Conservation (phyloP, 2,113 vertebrate genomes). For the Pan troglodytes region NHGRI_mPanTro3-v2.1_pri NC_072401.2:24428001-24428500, state of each 20-base stretch:
- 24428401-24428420: constrained; percentile 33
- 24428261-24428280: constrained; percentile 58
- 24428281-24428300: constrained; percentile 72
- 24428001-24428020: background rate
- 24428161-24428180: constrained; percentile 69
- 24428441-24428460: background rate
- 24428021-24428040: background rate
- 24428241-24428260: constrained; percentile 60
- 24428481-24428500: background rate
- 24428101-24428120: constrained; percentile 68
- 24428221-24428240: constrained; percentile 43
- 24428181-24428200: background rate
- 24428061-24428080: background rate
- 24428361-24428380: constrained; percentile 15
- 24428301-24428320: background rate
- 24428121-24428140: constrained; percentile 70
- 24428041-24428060: background rate
- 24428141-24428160: constrained; percentile 56
- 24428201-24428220: constrained; percentile 46
- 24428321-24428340: background rate
- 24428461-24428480: background rate
- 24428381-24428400: constrained; percentile 49
- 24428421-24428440: background rate
- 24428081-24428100: constrained; percentile 48
- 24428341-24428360: background rate